phyloP scores from a whole-genome alignment of 2,113 vertebrate genomes.

The Sinocyclocheilus anshuiensis region DNA sequence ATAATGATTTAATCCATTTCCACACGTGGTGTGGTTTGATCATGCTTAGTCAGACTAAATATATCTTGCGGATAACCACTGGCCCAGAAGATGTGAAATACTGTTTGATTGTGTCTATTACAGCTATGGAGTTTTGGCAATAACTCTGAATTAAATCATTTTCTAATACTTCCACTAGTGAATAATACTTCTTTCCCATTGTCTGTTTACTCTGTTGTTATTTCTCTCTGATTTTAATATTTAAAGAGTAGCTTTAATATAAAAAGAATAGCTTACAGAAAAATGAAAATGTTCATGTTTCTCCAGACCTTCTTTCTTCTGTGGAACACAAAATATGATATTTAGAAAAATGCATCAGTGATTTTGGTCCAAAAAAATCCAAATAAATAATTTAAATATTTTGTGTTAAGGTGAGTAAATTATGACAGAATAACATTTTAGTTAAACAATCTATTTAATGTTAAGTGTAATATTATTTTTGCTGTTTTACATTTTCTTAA shows the following conservation, averaged over 20 bases:
- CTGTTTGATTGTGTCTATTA: neutral
- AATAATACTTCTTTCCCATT: neutral
- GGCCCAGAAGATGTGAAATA: neutral
- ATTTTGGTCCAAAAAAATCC: neutral
- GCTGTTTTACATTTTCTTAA: neutral
- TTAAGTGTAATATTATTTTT: neutral
- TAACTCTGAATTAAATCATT: neutral
- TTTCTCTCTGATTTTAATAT: neutral
- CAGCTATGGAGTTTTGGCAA: neutral
- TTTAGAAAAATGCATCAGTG: neutral
- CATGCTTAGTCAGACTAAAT: conserved; percentile 29
- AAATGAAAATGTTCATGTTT: neutral
- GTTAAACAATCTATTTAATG: neutral
- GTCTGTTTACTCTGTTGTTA: neutral
- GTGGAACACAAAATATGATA: neutral
- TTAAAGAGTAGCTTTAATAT: neutral
- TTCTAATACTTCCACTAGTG: neutral
- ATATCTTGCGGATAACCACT: neutral
- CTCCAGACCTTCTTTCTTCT: neutral
- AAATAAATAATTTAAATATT: neutral
- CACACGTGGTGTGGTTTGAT: neutral
- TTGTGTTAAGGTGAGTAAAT: neutral
- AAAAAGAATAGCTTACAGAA: neutral
- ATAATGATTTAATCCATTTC: neutral
- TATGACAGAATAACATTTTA: neutral